Evolutionary conservation across 2,797 vertebrate species (phyloP).

Genomic region (Helicolenus hilgendorfi): DNA sequence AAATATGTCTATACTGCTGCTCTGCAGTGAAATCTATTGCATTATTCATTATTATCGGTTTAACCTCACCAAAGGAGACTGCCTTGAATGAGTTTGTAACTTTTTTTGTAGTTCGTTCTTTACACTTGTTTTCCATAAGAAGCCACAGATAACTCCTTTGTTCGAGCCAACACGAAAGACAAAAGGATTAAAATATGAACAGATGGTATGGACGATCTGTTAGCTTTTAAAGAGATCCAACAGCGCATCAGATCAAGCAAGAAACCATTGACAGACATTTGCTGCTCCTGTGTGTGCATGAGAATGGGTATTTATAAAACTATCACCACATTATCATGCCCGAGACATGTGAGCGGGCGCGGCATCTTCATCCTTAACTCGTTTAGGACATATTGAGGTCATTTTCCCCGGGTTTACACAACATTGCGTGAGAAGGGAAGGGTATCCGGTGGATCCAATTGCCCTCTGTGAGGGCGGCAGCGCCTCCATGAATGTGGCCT

Average conservation of each 20-base stretch:
- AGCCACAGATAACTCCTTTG: background rate
- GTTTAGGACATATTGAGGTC: conserved; percentile 86
- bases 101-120: background rate
- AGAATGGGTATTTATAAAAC: conserved; percentile 64
- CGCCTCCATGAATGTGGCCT: conserved; percentile 89
- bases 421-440: conserved; percentile 88
- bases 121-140: background rate
- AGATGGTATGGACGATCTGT: conserved; percentile 55
- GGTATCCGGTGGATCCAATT: conserved; percentile 88
- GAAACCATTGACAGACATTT: conserved; percentile 24
- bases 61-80: background rate
- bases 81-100: background rate
- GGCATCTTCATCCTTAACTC: conserved; percentile 81
- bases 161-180: conserved; percentile 18
- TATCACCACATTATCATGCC: conserved; percentile 71
- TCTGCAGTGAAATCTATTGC: background rate
- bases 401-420: conserved; percentile 86
- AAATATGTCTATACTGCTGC: background rate
- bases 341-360: conserved; percentile 80
- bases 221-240: conserved; percentile 6
- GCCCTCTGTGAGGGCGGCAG: conserved; percentile 83
- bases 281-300: conserved; percentile 34
- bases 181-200: conserved; percentile 30
- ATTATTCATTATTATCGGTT: background rate
- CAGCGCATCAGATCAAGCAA: conserved; percentile 17